These are phyloP conservation scores for Aspiorhynchus laticeps DNA, from an alignment of 2,113 vertebrate species.

Conservation along the genomic window DNA sequence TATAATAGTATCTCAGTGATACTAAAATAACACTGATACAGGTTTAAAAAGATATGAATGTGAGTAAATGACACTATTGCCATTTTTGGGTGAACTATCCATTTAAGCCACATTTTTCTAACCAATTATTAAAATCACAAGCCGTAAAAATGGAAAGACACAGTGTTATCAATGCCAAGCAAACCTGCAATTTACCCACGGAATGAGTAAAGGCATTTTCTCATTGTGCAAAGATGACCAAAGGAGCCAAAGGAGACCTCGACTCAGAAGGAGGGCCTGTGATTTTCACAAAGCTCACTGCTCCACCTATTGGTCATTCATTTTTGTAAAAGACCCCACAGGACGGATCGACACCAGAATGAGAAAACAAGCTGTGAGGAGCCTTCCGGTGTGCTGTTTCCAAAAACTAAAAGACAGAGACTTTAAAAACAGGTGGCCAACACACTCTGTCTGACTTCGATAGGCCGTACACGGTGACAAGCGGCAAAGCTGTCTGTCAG, in stretches of 20 bases:
- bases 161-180: neutral
- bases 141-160: neutral
- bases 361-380: neutral
- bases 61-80: neutral
- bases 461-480: neutral
- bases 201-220: neutral
- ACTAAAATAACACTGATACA: neutral
- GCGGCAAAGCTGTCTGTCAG: constrained; percentile 13
- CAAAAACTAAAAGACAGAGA: neutral
- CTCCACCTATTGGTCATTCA: constrained; percentile 58
- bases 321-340: neutral
- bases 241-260: neutral
- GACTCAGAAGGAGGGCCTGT: neutral
- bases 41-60: neutral
- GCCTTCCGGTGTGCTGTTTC: neutral
- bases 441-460: neutral
- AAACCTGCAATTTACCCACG: neutral
- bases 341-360: neutral
- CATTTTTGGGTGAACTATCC: neutral
- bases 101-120: neutral
- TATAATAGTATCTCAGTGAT: neutral
- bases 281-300: constrained; percentile 39
- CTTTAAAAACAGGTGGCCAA: neutral
- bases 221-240: neutral
- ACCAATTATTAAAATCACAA: neutral